A percentile compares a stretch with the other conserved stretches of the same genome.
Conservation (phyloP, 2,888 invertebrate genomes). For the Bedellia somnulentella region DNA sequence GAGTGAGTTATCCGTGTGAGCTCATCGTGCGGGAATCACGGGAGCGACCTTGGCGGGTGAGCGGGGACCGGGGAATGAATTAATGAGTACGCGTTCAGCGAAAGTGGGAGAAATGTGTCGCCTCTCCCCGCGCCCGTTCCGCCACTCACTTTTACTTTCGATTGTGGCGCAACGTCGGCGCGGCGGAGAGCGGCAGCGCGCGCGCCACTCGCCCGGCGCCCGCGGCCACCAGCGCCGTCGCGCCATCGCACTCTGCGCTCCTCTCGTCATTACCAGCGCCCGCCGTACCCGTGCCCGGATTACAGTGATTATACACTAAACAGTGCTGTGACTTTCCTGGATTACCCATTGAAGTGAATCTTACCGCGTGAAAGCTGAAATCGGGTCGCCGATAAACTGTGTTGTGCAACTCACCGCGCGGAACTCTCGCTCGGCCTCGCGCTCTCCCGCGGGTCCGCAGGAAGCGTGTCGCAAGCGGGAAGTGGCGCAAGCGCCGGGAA, state of each 20-base stretch:
- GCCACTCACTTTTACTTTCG: conserved; percentile 58
- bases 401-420: conserved; percentile 47
- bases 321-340: conserved; percentile 35
- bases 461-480: conserved; percentile 54
- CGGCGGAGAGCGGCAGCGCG: conserved; percentile 32
- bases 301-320: conserved; percentile 45
- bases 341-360: conserved; percentile 30
- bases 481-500: conserved; percentile 55
- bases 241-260: conserved; percentile 21
- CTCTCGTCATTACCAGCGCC: conserved; percentile 15
- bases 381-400: conserved; percentile 43
- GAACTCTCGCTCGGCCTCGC: conserved; percentile 50
- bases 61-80: conserved; percentile 24
- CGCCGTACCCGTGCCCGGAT: conserved; percentile 39
- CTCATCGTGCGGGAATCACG: conserved; percentile 39
- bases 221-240: conserved; percentile 58
- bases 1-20: no score
- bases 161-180: conserved; percentile 55
- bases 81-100: conserved; percentile 31
- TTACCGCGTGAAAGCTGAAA: conserved; percentile 40
- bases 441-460: conserved; percentile 39
- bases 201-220: conserved; percentile 58
- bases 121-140: conserved; percentile 34
- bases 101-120: conserved; percentile 59
- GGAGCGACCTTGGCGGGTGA: conserved; percentile 44